Base-by-base conservation (phyloP, 2,888 invertebrate genomes). In the Lomographa bimaculata region DNA sequence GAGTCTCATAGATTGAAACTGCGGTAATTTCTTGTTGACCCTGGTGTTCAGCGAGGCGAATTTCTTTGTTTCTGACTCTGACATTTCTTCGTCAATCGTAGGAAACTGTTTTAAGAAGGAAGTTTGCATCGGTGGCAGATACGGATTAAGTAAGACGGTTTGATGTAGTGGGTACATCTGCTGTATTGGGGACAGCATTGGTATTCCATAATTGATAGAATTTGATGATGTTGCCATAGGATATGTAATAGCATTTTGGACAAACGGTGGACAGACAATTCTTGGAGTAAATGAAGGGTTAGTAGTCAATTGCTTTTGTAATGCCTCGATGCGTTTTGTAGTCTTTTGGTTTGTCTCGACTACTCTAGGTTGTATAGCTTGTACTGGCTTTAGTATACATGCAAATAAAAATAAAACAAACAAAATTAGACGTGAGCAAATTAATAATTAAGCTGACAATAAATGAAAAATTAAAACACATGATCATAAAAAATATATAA, bases 311-410 rank as follows among this genome's bases (percentile, higher is more conserved):
- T 90, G 89, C 49, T 81, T 87, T 67, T 89, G 86, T 42, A 90
- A 64, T 5, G 73, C 64, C 44, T 79, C 84, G 7, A 86, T 80
- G 27, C 78, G 74, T 70, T 85, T 86, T 0, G 66, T 53, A 1
- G 69, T 59, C 57, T 80, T 89, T 45, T 64, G 63, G 50, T 74
- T 82, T 29, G 79, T 79, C 35, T 85, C 79, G 54, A 91, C 79
- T 57, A 91, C 90, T 79, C 89, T 72, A 33, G 89, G 90, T 53
- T 89, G 89, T 49, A 90, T 90, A 21, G 86, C 87, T 81, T 90
- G 89, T 46, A 90, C 89, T 62, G 87, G 93, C 93, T 91, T 91
- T 60, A 54, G 64, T 66, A 72, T 35, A 60, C 71, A 78, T 70
- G 70, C 70, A 87, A 89, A 66, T 59, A 54, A 68, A 64, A 79